phyloP scores from a whole-genome alignment of 2,797 vertebrate species.

The Hybognathus amarus region DNA sequence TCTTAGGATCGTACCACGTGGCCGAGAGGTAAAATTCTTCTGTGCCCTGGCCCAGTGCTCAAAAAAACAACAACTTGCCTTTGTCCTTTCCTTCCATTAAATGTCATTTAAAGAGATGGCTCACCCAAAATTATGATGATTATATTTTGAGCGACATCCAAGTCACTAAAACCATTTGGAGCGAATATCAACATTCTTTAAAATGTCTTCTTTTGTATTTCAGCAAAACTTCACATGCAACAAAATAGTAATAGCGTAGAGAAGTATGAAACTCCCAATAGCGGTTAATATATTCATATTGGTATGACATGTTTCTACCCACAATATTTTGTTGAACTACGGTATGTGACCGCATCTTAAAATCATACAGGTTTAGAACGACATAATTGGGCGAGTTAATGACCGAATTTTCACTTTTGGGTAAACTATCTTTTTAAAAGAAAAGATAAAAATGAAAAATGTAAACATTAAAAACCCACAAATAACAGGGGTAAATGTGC shows the following conservation, averaged over 20 bases:
- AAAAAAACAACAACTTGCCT: not conserved
- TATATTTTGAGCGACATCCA: not conserved
- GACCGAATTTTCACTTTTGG: not conserved
- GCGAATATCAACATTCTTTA: not conserved
- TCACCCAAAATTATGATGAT: not conserved
- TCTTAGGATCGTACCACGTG: constrained; percentile 61
- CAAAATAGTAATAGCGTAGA: not conserved
- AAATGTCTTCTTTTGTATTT: not conserved
- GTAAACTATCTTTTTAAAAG: constrained; percentile 35
- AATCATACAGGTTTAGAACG: not conserved
- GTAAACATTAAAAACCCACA: not conserved
- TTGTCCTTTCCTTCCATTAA: not conserved
- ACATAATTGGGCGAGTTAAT: not conserved
- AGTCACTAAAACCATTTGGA: not conserved
- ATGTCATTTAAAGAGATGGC: not conserved
- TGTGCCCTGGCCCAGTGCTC: constrained; percentile 21
- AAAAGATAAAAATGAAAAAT: not conserved
- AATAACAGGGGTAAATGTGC: not conserved
- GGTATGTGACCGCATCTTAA: not conserved
- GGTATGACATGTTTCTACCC: not conserved
- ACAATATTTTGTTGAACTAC: not conserved
- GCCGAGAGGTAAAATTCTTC: constrained; percentile 40
- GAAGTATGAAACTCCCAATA: not conserved
- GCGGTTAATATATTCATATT: not conserved
- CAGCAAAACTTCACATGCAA: not conserved